Base-by-base conservation (phyloP, 2,113 vertebrate species). In the Esox niger region DNA sequence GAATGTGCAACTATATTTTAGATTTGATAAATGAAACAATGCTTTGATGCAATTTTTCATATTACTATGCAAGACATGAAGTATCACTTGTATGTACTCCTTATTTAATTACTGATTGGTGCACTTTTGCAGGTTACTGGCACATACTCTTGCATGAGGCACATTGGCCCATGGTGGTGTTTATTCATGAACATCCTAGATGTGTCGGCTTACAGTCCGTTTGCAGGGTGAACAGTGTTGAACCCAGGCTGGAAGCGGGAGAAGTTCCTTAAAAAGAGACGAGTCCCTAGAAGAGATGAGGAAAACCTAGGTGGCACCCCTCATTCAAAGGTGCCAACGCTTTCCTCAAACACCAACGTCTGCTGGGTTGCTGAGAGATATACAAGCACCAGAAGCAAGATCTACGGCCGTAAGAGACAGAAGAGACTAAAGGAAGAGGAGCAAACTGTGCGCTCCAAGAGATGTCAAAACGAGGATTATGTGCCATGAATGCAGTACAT, bases 151-250 rank as follows among this genome's bases (percentile, higher is more conserved):
- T 73, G 43, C n/a, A 59, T 55, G 32, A 33, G 38, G 29, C 57
- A n/a, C 33, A 25, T 27, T 66, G 69, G 69, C 62, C 62, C 61
- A 13, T 71, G 61, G 69, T 65, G 3, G 10, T 59, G 17, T 71
- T 71, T 13, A 58, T 23, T 71, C 11, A 58, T 23, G 30, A 71
- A 71, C 35, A 64, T 71, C 33, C 10, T 58, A 21, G 62, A 71
- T 57, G 61, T 64, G 29, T 71, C 61, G 1, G 69, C 69, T 5
- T 71, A 71, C n/a, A 71, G 64, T 65, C 49, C 55, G 1, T 72
- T 60, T 9, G 30, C 66, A 43, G 23, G 60, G 26, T 66, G 70
- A 55, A 73, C n/a, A 17, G 35, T 29, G 26, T 11, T 72, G 29
- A 46, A 66, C 8, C 56, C 70, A 65, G 38, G 17, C 35, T 66